Evolutionary conservation across 2,797 vertebrate genomes (phyloP).

Genomic region (Ctenosaura bakeri): DNA sequence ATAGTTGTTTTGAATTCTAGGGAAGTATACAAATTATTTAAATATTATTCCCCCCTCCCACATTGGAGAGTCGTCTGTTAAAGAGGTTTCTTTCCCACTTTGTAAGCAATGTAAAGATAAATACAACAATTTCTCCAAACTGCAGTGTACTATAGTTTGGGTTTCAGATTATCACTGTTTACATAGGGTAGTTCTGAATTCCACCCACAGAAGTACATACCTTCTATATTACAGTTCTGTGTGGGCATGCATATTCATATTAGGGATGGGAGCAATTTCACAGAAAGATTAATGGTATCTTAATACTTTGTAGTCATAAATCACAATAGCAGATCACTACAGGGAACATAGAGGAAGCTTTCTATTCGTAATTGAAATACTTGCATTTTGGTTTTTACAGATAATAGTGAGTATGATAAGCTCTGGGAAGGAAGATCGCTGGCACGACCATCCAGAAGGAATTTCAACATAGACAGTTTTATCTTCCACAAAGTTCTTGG

Average conservation of each 20-base stretch:
- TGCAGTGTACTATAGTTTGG: conserved; percentile 7
- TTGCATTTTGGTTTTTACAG: conserved; percentile 76
- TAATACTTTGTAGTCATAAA: background rate
- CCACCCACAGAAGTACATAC: background rate
- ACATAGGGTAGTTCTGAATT: background rate
- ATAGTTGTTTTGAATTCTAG: background rate
- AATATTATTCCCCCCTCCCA: background rate
- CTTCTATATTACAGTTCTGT: background rate
- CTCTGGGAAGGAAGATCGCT: conserved; percentile 87
- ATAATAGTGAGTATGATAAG: conserved; percentile 78
- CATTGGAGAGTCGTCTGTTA: background rate
- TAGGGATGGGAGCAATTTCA: conserved; percentile 30
- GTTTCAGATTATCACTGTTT: background rate
- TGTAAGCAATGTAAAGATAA: background rate
- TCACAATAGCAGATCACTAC: background rate
- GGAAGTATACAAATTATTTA: conserved; percentile 2
- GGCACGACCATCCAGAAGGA: conserved; percentile 73
- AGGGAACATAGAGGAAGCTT: background rate
- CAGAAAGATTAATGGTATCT: rapidly evolving
- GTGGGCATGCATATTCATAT: background rate
- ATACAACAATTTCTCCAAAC: background rate
- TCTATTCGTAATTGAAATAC: background rate
- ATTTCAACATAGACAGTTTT: conserved; percentile 86
- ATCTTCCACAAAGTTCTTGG: conserved; percentile 95
- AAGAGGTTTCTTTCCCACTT: background rate